Evolutionary conservation across 1,140 invertebrate species (phyloP).

Genomic region (Drosophila bocki): DNA sequence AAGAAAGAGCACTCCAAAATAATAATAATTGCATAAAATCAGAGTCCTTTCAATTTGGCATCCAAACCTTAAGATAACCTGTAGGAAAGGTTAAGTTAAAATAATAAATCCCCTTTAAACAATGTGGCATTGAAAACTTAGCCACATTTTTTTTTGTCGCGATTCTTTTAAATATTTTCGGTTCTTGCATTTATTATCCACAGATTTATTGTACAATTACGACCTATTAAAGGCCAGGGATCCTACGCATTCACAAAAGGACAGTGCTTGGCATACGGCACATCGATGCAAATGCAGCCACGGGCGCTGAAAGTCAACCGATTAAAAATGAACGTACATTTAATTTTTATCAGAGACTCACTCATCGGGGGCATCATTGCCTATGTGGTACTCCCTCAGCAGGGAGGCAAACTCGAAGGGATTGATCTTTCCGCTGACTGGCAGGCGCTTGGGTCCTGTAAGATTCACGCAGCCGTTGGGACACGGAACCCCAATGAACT

Average conservation of each 20-base stretch:
- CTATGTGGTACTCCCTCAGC: conserved; percentile 85
- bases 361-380: conserved; percentile 88
- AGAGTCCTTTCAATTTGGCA: neutral
- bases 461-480: conserved; percentile 87
- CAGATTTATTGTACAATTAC: conserved; percentile 11
- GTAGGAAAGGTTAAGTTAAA: neutral
- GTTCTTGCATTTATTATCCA: conserved; percentile 42
- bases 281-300: conserved; percentile 88
- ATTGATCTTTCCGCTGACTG: conserved; percentile 67
- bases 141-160: neutral
- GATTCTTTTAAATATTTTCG: neutral
- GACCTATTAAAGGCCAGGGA: conserved; percentile 18
- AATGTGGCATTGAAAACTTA: too few species aligned
- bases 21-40: neutral
- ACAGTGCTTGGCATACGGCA: conserved; percentile 87
- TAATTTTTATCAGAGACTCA: conserved; percentile 68
- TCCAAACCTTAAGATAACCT: neutral
- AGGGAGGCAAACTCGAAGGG: conserved; percentile 85
- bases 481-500: conserved; percentile 87
- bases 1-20: neutral
- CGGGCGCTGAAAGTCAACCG: conserved; percentile 85
- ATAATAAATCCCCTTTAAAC: neutral
- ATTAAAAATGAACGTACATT: neutral
- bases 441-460: conserved; percentile 68
- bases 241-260: conserved; percentile 85